Evolutionary conservation across 2,888 invertebrate genomes (phyloP).

Genomic region (Tetragnatha montana): DNA sequence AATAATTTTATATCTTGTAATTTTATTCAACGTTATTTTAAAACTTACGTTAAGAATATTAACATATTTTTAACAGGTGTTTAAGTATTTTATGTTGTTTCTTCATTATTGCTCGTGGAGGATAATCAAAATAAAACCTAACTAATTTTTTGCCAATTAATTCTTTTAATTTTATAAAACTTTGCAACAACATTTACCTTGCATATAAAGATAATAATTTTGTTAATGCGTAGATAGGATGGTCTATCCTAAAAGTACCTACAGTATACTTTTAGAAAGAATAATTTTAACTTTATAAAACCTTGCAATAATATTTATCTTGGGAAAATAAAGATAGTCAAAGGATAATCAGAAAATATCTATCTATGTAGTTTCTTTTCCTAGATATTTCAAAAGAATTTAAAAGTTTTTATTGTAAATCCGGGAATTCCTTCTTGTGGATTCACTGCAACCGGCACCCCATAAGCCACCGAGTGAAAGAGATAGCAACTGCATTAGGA

Average conservation of each 20-base stretch:
- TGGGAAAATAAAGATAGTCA: neutral
- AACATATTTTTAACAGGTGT: no score
- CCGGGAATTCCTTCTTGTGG: neutral
- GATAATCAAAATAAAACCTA: no score
- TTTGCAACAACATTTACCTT: no score
- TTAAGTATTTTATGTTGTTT: no score
- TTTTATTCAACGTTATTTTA: no score
- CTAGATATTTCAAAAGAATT: slow-evolving; percentile 2
- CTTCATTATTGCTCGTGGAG: no score
- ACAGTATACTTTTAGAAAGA: neutral
- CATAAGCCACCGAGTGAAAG: neutral
- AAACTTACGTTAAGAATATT: no score
- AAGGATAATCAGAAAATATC: slow-evolving; percentile 26
- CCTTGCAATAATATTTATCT: neutral
- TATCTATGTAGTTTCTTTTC: neutral
- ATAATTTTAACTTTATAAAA: neutral
- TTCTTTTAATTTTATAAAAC: no score
- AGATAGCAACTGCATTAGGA: neutral
- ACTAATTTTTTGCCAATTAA: no score
- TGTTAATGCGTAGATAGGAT: no score
- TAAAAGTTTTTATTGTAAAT: slow-evolving; percentile 33
- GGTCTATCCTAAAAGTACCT: neutral
- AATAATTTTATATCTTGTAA: no score
- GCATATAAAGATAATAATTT: no score
- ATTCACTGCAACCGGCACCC: neutral